Percentiles rank a stretch among this genome's conserved stretches.
Conservation (phyloP, 2,113 vertebrate genomes). For the Ranitomeya imitator region DNA sequence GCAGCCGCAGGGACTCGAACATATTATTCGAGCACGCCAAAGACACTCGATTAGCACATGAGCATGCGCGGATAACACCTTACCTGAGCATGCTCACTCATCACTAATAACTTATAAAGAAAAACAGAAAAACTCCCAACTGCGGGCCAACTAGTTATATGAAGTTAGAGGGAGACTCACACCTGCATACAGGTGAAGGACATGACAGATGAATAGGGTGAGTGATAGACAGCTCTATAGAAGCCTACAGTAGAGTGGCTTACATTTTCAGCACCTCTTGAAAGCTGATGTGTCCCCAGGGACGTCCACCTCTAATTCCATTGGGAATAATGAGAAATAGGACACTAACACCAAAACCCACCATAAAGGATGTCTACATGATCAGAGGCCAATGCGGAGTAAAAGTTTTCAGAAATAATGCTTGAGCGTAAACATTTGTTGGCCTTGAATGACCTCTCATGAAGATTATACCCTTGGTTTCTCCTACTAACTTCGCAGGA, state of each 20-base stretch:
- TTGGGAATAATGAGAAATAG: conserved; percentile 46
- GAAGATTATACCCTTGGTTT: conserved; percentile 46
- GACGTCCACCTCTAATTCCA: conserved; percentile 27
- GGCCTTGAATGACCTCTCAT: conserved; percentile 50
- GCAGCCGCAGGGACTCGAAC: too few relatives aligned
- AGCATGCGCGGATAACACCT: too few relatives aligned
- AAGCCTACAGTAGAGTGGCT: conserved; percentile 50
- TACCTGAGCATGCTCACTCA: too few relatives aligned
- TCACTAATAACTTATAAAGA: not conserved
- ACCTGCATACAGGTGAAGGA: conserved; percentile 17
- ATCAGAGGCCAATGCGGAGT: conserved; percentile 36
- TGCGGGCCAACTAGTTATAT: not conserved
- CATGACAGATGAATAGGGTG: conserved; percentile 42
- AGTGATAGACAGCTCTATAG: conserved; percentile 48
- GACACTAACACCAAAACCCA: conserved; percentile 52
- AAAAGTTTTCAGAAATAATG: conserved; percentile 47
- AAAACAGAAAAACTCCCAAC: not conserved
- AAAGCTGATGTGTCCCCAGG: conserved; percentile 50
- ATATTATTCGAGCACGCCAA: too few relatives aligned
- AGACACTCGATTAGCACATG: too few relatives aligned
- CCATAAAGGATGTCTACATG: conserved; percentile 34
- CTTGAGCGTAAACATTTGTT: conserved; percentile 52
- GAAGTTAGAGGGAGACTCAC: not conserved
- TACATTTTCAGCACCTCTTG: conserved; percentile 54
- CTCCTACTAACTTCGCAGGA: conserved; percentile 35